Evolutionary conservation across 2,888 invertebrate species (phyloP).

Genomic region (Limnephilus rhombicus): DNA sequence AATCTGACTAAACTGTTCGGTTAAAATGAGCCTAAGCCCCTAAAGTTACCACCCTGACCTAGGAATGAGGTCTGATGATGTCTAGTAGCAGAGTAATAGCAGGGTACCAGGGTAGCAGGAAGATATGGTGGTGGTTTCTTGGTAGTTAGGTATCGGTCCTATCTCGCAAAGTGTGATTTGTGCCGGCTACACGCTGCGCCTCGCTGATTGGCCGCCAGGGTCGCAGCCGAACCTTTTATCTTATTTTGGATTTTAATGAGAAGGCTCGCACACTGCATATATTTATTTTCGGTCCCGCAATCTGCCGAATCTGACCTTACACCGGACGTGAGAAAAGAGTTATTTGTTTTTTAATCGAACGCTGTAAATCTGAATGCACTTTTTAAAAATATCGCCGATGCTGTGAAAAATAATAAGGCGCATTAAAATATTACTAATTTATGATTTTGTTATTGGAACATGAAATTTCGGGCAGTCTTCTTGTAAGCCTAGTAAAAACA

Average conservation of each 20-base stretch:
- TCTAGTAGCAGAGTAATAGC: background rate
- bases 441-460: background rate
- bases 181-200: conserved; percentile 61
- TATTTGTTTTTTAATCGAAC: conserved; percentile 52
- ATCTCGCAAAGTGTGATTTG: conserved; percentile 60
- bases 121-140: background rate
- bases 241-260: conserved; percentile 64
- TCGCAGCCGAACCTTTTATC: conserved; percentile 57
- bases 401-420: background rate
- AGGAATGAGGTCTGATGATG: background rate
- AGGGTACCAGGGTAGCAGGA: background rate
- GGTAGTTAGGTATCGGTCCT: conserved; percentile 31
- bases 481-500: background rate
- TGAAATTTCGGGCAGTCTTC: too few relatives aligned
- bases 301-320: conserved; percentile 28
- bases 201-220: conserved; percentile 62
- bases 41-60: background rate
- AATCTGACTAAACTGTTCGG: background rate
- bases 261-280: conserved; percentile 57
- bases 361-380: conserved; percentile 32
- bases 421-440: background rate
- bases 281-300: conserved; percentile 58
- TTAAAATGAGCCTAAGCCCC: background rate
- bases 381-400: conserved; percentile 22
- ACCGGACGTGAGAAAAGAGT: conserved; percentile 39